Evolutionary conservation across 1,140 invertebrate species (phyloP).

Genomic region (Forficula auricularia): DNA sequence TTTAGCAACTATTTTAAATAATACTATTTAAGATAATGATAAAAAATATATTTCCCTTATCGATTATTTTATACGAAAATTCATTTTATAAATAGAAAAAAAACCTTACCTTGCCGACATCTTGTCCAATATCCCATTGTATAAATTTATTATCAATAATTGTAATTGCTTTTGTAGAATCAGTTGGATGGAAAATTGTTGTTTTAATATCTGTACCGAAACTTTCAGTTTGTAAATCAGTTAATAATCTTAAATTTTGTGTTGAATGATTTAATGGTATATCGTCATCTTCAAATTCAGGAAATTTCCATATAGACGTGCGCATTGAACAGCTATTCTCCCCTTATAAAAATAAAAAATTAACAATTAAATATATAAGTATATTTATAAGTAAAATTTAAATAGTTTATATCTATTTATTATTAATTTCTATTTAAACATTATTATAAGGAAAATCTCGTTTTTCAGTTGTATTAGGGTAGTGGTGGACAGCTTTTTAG

Average conservation of each 20-base stretch:
- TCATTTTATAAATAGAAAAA: background rate
- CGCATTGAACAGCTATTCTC: conserved; percentile 17
- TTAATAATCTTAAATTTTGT: conserved; percentile 22
- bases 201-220: conserved; percentile 57
- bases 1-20: too few species aligned
- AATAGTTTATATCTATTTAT: too few species aligned
- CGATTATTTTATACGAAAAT: conserved; percentile 4
- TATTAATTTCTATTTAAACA: too few species aligned
- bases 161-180: conserved; percentile 45
- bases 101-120: conserved; percentile 29
- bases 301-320: conserved; percentile 25
- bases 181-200: conserved; percentile 70
- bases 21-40: conserved; percentile 15
- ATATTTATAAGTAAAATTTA: too few species aligned
- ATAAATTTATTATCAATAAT: conserved; percentile 55
- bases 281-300: conserved; percentile 18
- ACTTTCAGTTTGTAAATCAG: conserved; percentile 24
- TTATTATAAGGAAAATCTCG: too few species aligned
- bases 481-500: too few species aligned
- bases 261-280: conserved; percentile 21
- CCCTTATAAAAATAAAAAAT: conserved; percentile 12
- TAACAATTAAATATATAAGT: background rate
- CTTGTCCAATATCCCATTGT: conserved; percentile 39
- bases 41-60: conserved; percentile 15
- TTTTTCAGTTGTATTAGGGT: too few species aligned